phyloP scores from a whole-genome alignment of 2,888 invertebrate species.

The Hydrotaea diabolus region DNA sequence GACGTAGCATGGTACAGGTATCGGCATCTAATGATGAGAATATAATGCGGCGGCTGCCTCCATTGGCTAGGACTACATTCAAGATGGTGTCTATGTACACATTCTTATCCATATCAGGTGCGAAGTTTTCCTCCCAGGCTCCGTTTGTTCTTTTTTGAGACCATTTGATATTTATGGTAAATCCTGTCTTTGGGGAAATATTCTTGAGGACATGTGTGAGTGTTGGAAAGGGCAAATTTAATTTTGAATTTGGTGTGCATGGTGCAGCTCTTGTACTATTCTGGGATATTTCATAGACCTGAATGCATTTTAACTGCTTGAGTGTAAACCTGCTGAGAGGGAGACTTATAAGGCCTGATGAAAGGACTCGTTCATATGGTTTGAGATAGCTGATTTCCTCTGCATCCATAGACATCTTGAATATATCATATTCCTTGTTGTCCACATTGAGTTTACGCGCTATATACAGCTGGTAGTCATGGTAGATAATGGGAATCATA shows the following conservation, averaged over 20 bases:
- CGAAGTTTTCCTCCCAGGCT: neutral
- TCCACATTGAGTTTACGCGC: conserved; percentile 81
- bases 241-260: conserved; percentile 85
- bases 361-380: neutral
- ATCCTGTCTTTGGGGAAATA: conserved; percentile 91
- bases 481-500: conserved; percentile 94
- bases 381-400: conserved; percentile 92
- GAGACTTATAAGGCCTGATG: neutral
- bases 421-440: conserved; percentile 87
- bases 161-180: conserved; percentile 98
- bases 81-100: conserved; percentile 91
- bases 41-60: conserved; percentile 89
- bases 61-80: conserved; percentile 89
- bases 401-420: conserved; percentile 94
- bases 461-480: conserved; percentile 87
- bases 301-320: conserved; percentile 34
- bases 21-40: conserved; percentile 97
- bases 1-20: conserved; percentile 92
- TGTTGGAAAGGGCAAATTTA: conserved; percentile 89
- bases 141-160: conserved; percentile 86
- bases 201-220: conserved; percentile 88
- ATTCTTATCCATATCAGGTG: conserved; percentile 87
- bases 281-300: conserved; percentile 14
- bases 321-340: conserved; percentile 35
- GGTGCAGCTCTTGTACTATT: neutral